Evolutionary conservation across 2,113 vertebrate species (phyloP), one percentile per base, ranked within the genome.

Genomic region (Rhea americana): DNA sequence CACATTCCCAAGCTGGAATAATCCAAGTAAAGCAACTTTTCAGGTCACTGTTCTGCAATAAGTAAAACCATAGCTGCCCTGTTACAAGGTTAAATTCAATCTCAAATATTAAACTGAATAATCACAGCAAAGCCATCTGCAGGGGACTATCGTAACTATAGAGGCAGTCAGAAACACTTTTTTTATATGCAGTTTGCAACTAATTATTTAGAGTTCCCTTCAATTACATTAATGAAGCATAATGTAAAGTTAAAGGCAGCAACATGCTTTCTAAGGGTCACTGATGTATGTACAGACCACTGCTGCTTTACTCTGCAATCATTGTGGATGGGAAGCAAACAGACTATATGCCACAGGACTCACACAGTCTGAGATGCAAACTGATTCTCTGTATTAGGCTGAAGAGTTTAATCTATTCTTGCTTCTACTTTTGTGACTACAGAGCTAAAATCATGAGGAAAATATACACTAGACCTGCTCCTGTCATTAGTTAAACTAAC

Each of bases 401-500:
- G 51, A 13, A 62, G 30, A 66, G 50, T 53, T 91, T 37, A 5
- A 48, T 11, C 58, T 45, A 37, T 2, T 66, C 56, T 41, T 62
- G 20, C 17, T 82, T 68, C 76, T 55, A 32, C 18, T 55, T 45
- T 75, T 59, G 70, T 1, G 14, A 79, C 56, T 2, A 1, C 0
- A 2, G 3, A n/a, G 65, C 32, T 90, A 73, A 82, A 86, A 73
- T 5, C 2, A 1, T 4, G 20, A 85, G 65, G 71, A 43, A 83
- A 63, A 73, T 45, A 41, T 3, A 32, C 2, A 0, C 14, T 5
- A 39, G 62, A 61, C 32, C 51, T 41, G 39, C 15, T 72, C 32
- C 32, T 0, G 0, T 6, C 0, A 0, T 37, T 41, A 4, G 1
- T 83, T 48, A 61, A 59, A 39, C 14, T 20, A 85, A n/a, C 1